phyloP scores from a whole-genome alignment of 1,140 invertebrate species.

The Cydia strobilella region DNA sequence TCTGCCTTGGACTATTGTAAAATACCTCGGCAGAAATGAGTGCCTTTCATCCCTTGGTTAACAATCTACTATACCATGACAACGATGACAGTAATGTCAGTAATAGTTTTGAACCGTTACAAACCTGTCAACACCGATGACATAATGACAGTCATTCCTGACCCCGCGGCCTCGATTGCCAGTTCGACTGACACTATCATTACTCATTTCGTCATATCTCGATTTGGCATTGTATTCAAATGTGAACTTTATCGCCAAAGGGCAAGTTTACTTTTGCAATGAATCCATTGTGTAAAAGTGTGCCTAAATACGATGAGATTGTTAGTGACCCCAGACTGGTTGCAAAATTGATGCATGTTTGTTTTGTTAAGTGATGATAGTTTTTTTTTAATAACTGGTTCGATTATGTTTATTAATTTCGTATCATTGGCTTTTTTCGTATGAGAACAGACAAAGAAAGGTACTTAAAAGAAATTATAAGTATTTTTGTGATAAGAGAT shows the following conservation, averaged over 20 bases:
- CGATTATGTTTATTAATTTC: neutral
- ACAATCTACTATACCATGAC: too few relatives aligned
- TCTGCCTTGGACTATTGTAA: too few relatives aligned
- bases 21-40: too few relatives aligned
- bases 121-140: conserved; percentile 8
- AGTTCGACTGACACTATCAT: neutral
- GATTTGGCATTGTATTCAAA: neutral
- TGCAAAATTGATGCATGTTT: neutral
- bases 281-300: neutral
- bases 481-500: too few relatives aligned
- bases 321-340: neutral
- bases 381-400: neutral
- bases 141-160: conserved; percentile 21
- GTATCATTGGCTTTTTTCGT: neutral
- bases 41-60: too few relatives aligned
- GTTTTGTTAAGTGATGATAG: neutral
- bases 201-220: neutral
- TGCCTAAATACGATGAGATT: neutral
- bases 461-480: too few relatives aligned
- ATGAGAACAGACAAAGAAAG: too few relatives aligned
- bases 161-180: conserved; percentile 12
- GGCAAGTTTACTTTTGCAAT: neutral
- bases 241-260: neutral
- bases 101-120: neutral
- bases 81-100: neutral